Percentiles rank a stretch among this genome's conserved stretches.
Evolutionary conservation across 2,113 vertebrate genomes (phyloP).

Genomic region (Peromyscus maniculatus): DNA sequence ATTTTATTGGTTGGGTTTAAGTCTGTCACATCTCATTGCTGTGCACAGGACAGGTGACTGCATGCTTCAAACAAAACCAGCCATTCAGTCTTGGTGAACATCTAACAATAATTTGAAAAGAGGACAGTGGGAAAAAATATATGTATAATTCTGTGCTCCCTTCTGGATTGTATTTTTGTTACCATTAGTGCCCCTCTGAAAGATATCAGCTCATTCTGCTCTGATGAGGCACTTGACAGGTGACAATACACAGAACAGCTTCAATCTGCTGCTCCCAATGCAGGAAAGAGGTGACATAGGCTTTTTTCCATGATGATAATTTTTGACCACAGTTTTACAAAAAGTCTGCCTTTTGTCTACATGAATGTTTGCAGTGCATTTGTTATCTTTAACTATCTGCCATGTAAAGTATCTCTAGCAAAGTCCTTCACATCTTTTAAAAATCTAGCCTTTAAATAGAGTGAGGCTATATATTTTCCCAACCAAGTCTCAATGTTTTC

Average conservation of each 20-base stretch:
- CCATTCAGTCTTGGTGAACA: not conserved
- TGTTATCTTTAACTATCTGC: not conserved
- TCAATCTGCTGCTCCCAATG: fast-evolving
- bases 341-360: not conserved
- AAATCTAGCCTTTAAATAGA: not conserved
- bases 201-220: not conserved
- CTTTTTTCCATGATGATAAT: not conserved
- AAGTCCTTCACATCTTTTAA: not conserved
- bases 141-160: fast-evolving
- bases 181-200: not conserved
- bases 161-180: not conserved
- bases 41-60: not conserved
- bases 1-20: not conserved
- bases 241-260: not conserved
- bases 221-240: not conserved
- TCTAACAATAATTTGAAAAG: not conserved
- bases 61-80: not conserved
- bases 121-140: fast-evolving
- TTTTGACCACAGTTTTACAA: not conserved
- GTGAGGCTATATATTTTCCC: not conserved
- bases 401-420: not conserved
- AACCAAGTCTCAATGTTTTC: not conserved
- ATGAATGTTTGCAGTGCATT: not conserved
- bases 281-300: not conserved
- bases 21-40: not conserved